Conservation (phyloP, 1,140 invertebrate genomes). For the Pectinophora gossypiella region DNA sequence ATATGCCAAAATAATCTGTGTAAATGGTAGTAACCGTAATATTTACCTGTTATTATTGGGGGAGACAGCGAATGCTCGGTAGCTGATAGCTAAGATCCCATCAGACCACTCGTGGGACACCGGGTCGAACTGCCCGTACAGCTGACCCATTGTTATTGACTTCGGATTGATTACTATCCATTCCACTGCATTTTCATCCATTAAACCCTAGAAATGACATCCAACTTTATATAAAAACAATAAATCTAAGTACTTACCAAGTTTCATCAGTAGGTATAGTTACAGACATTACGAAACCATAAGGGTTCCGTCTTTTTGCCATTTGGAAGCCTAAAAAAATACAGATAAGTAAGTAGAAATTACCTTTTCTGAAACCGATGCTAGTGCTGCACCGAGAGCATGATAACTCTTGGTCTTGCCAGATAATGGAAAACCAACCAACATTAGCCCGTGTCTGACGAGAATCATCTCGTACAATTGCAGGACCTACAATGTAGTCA, state of each 20-base stretch:
- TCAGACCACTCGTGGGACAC: conserved; percentile 96
- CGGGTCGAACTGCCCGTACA: conserved; percentile 96
- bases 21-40: too few relatives aligned
- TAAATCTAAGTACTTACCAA: too few relatives aligned
- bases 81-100: conserved; percentile 94
- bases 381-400: conserved; percentile 86
- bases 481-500: conserved; percentile 30
- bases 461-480: conserved; percentile 98
- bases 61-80: conserved; percentile 91
- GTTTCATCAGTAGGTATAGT: too few relatives aligned
- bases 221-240: too few relatives aligned
- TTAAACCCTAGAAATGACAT: too few relatives aligned
- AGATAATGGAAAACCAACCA: conserved; percentile 94
- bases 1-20: background rate
- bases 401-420: conserved; percentile 89
- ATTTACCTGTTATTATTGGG: conserved; percentile 81
- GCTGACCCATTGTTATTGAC: conserved; percentile 95
- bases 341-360: too few relatives aligned
- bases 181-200: conserved; percentile 92
- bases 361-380: conserved; percentile 87
- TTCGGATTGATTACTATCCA: conserved; percentile 97
- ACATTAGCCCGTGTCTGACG: conserved; percentile 91
- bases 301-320: too few relatives aligned
- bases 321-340: too few relatives aligned
- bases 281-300: too few relatives aligned